phyloP scores from a whole-genome alignment of 1,140 invertebrate species.

The Drosophila quadrilineata region DNA sequence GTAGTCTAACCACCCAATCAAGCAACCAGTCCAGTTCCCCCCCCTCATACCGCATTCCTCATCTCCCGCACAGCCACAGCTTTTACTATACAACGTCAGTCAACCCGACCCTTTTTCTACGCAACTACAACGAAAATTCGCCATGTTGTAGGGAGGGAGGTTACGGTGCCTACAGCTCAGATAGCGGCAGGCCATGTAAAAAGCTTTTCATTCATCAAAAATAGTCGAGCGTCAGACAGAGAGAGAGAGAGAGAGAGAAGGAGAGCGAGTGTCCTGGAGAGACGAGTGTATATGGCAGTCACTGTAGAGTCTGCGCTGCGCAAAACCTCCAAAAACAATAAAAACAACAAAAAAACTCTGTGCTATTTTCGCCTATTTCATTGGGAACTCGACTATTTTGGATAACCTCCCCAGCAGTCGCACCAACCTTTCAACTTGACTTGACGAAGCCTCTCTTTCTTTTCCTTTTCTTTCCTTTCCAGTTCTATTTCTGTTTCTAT shows the following conservation, averaged over 20 bases:
- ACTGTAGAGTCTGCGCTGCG: constrained; percentile 63
- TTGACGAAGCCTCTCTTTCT: constrained; percentile 64
- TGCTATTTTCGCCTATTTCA: constrained; percentile 61
- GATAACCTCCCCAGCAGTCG: constrained; percentile 23
- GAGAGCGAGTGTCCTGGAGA: neutral
- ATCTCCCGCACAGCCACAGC: neutral
- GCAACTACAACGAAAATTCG: constrained; percentile 30
- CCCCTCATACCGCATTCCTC: neutral
- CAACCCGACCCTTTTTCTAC: constrained; percentile 16
- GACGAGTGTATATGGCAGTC: constrained; percentile 13
- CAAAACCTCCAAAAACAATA: too few relatives aligned
- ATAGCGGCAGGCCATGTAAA: constrained; percentile 60
- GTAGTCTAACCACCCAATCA: neutral
- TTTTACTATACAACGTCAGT: constrained; percentile 25
- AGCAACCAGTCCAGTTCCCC: neutral
- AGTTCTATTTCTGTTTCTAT: constrained; percentile 16
- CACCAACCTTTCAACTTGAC: constrained; percentile 28
- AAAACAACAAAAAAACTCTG: constrained; percentile 33
- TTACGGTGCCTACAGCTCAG: constrained; percentile 4
- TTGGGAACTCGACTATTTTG: constrained; percentile 50
- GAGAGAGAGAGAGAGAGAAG: constrained; percentile 9
- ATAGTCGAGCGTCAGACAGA: constrained; percentile 57
- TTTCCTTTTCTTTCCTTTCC: constrained; percentile 2
- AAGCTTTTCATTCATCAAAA: constrained; percentile 79
- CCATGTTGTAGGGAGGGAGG: neutral